Evolutionary conservation across 2,113 vertebrate species (phyloP).

Genomic region (Tyrannus savana): DNA sequence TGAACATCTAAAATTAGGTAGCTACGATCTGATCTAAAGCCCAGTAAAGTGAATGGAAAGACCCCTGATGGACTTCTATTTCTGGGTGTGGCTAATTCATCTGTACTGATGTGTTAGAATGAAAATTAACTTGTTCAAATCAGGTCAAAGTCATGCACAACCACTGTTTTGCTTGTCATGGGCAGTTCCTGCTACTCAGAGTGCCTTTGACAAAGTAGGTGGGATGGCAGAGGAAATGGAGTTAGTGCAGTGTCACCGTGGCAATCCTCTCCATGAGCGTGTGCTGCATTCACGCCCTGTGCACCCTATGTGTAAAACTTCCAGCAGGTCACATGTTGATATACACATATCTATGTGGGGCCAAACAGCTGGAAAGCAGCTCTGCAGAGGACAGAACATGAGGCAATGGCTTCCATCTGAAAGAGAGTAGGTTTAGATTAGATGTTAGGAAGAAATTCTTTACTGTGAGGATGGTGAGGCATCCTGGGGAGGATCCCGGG

Average conservation of each 20-base stretch:
- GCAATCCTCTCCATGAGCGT: background rate
- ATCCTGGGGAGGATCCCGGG: too few species aligned
- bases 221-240: background rate
- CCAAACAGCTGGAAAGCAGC: background rate
- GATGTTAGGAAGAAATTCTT: background rate
- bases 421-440: background rate
- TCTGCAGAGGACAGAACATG: background rate
- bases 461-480: background rate
- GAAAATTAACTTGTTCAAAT: background rate
- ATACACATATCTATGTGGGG: too few species aligned
- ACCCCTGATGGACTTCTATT: background rate
- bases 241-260: background rate
- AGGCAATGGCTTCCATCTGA: background rate
- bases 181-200: background rate
- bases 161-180: accelerated
- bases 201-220: background rate
- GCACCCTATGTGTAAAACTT: background rate
- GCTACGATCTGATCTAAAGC: background rate
- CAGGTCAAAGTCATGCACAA: background rate
- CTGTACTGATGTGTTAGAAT: background rate
- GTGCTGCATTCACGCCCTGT: background rate
- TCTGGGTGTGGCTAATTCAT: background rate
- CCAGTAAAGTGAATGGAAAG: background rate
- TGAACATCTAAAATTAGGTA: background rate
- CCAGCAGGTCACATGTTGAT: background rate